Evolutionary conservation across 2,113 vertebrate species (phyloP).

Genomic region (Vireo altiloquus): DNA sequence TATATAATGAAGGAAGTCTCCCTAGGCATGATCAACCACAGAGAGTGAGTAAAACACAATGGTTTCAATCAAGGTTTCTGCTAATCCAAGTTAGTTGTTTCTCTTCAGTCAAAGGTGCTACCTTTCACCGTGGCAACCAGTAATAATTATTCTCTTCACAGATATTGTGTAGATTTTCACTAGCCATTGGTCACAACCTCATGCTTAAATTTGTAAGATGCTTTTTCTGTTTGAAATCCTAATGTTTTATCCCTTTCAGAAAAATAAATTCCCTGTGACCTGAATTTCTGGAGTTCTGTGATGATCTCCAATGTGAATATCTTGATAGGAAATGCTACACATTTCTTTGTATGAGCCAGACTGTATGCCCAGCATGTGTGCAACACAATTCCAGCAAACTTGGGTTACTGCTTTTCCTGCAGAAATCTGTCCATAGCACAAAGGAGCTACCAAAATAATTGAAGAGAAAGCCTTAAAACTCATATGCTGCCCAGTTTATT

Average conservation of each 20-base stretch:
- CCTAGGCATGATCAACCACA: constrained; percentile 22
- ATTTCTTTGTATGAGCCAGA: not conserved
- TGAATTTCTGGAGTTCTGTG: constrained; percentile 18
- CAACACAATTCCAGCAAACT: not conserved
- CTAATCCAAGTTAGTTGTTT: constrained; percentile 26
- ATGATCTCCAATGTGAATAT: not conserved
- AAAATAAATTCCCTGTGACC: not conserved
- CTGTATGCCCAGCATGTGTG: constrained; percentile 7
- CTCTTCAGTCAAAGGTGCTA: constrained; percentile 19
- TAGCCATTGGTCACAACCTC: not conserved
- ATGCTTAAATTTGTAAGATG: not conserved
- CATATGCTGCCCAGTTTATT: not conserved
- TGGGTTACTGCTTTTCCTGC: constrained; percentile 1
- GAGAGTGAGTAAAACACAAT: constrained; percentile 45
- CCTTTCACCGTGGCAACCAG: constrained; percentile 17
- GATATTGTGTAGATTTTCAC: not conserved
- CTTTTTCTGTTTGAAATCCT: not conserved
- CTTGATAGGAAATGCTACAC: not conserved
- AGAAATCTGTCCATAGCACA: not conserved
- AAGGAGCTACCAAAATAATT: constrained; percentile 15
- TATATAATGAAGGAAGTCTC: constrained; percentile 65
- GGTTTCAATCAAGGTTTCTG: constrained; percentile 54
- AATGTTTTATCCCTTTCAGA: not conserved
- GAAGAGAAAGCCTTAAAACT: constrained; percentile 30
- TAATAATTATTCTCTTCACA: constrained; percentile 11